A percentile compares a stretch with the other conserved stretches of the same genome.
These are phyloP conservation scores for Drosophila simulans DNA, from an alignment of 1,140 invertebrate species.

Conservation along the genomic window DNA sequence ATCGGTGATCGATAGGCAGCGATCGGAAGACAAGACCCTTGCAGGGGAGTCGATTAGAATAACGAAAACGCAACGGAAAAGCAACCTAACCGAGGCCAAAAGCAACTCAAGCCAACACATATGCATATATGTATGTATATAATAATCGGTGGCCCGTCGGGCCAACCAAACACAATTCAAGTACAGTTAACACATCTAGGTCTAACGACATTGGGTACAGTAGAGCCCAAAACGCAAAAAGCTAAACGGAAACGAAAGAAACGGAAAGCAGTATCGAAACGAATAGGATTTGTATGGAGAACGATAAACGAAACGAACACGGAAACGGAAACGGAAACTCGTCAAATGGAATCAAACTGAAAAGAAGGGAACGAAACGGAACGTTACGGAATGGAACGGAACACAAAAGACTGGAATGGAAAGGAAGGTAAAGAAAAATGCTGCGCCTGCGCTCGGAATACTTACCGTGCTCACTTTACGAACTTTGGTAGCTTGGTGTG, in stretches of 20 bases:
- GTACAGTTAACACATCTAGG: conserved; percentile 17
- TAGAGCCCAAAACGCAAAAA: conserved; percentile 42
- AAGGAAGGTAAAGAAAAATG: conserved; percentile 60
- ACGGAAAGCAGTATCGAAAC: conserved; percentile 1
- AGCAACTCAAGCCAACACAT: conserved; percentile 37
- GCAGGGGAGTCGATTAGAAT: background rate
- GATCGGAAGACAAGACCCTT: conserved; percentile 21
- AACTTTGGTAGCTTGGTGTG: conserved; percentile 87
- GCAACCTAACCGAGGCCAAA: conserved; percentile 39
- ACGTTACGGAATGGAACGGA: conserved; percentile 26
- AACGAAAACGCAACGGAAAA: conserved; percentile 30
- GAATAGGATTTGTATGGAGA: conserved; percentile 17
- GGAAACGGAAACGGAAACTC: conserved; percentile 15
- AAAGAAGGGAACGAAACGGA: conserved; percentile 16
- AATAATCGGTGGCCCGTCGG: conserved; percentile 15
- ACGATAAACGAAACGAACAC: background rate
- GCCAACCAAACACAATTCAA: conserved; percentile 17
- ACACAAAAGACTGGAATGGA: conserved; percentile 46
- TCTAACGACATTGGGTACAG: conserved; percentile 31
- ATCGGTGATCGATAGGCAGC: conserved; percentile 12
- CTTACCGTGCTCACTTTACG: conserved; percentile 96
- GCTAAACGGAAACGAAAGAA: conserved; percentile 15
- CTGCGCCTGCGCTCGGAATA: conserved; percentile 85
- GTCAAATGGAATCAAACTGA: conserved; percentile 11
- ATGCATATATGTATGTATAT: background rate